phyloP scores from a whole-genome alignment of 2,888 invertebrate genomes.

The Brachyptera putata region DNA sequence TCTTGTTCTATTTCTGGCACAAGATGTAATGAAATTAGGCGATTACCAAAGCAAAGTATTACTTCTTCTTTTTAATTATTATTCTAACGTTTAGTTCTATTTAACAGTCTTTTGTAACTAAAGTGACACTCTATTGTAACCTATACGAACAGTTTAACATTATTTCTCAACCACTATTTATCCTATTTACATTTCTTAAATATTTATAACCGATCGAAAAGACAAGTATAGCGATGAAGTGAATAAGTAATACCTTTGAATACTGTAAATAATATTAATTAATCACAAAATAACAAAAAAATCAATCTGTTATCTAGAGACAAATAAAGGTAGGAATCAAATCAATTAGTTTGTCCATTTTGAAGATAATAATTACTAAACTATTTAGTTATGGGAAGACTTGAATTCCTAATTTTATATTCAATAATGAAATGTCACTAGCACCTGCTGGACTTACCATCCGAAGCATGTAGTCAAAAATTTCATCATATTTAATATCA shows the following conservation, averaged over 20 bases:
- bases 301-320: no score
- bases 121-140: not conserved
- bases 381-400: slow-evolving; percentile 15
- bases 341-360: not conserved
- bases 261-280: not conserved
- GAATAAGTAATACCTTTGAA: no score
- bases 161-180: not conserved
- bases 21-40: no score
- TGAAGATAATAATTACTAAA: not conserved
- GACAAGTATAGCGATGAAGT: no score
- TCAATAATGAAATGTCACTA: not conserved
- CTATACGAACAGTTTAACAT: not conserved
- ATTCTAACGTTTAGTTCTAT: no score
- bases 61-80: no score
- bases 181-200: not conserved
- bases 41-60: no score
- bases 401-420: slow-evolving; percentile 17
- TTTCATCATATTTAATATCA: not conserved
- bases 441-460: not conserved
- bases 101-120: not conserved
- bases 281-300: not conserved
- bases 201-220: not conserved
- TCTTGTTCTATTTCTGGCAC: no score
- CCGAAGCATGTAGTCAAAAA: not conserved
- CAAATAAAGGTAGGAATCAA: no score